These are phyloP conservation scores for Spinibarbus caldwelli DNA, from an alignment of 2,797 vertebrate genomes.

Conservation along the genomic window DNA sequence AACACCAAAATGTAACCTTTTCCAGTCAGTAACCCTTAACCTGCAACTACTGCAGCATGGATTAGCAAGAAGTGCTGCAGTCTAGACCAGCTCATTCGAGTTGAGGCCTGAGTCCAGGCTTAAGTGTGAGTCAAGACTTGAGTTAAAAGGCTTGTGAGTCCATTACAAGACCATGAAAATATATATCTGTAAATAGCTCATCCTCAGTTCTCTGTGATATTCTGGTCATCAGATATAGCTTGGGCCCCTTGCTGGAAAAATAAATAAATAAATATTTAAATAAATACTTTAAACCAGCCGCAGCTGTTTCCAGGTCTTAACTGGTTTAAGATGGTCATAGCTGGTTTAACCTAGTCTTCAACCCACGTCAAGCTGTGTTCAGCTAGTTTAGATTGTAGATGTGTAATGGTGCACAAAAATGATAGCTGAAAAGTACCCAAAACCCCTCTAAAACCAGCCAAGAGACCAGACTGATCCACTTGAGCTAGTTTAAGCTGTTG, in stretches of 20 bases:
- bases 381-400: not conserved
- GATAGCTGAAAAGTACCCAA: too few relatives aligned
- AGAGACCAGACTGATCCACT: not conserved
- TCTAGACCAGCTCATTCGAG: not conserved
- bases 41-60: conserved; percentile 72
- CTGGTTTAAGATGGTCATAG: too few relatives aligned
- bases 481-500: not conserved
- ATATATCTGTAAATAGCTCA: not conserved
- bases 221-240: not conserved
- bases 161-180: not conserved
- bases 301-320: not conserved
- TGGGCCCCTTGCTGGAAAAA: not conserved
- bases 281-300: not conserved
- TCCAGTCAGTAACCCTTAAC: conserved; percentile 72
- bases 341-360: too few relatives aligned
- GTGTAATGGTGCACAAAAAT: too few relatives aligned
- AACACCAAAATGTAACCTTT: conserved; percentile 67
- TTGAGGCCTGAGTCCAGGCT: too few relatives aligned
- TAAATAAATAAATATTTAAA: too few relatives aligned
- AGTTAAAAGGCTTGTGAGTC: not conserved
- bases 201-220: not conserved
- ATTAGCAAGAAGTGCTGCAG: conserved; percentile 65
- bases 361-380: not conserved
- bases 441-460: not conserved
- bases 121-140: not conserved